Percentiles rank a stretch among this genome's conserved stretches.
Evolutionary conservation across 2,113 vertebrate genomes (phyloP).

Genomic region (Antennarius striatus): DNA sequence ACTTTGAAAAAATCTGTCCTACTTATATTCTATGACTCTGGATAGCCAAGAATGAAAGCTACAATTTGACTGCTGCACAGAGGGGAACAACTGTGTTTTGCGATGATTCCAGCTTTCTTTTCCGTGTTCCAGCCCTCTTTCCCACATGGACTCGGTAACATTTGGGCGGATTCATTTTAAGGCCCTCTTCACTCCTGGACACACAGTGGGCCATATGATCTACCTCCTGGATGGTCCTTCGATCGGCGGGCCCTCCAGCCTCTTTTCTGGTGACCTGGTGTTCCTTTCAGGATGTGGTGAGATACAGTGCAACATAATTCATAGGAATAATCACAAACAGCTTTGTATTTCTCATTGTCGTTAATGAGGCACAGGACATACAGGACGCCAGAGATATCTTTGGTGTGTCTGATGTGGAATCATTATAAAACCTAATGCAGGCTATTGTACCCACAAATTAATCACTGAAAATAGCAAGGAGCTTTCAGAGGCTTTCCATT

Average conservation of each 20-base stretch:
- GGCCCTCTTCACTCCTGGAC: constrained; percentile 91
- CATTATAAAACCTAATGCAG: neutral
- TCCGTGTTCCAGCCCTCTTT: constrained; percentile 81
- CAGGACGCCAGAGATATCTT: neutral
- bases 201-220: constrained; percentile 95
- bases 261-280: constrained; percentile 96
- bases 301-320: constrained; percentile 15
- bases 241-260: constrained; percentile 83
- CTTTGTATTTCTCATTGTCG: neutral
- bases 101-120: neutral
- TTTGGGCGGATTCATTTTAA: constrained; percentile 88
- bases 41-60: too few species aligned
- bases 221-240: constrained; percentile 87
- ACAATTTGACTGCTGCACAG: too few species aligned
- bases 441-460: neutral
- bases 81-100: too few species aligned
- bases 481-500: neutral
- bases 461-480: neutral
- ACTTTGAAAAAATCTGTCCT: too few species aligned
- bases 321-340: neutral
- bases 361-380: too few species aligned
- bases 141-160: constrained; percentile 85
- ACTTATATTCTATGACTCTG: too few species aligned
- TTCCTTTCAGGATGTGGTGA: constrained; percentile 97
- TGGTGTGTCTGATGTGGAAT: neutral